Evolutionary conservation across 1,140 invertebrate genomes (phyloP), one percentile per base, ranked within the genome.

Genomic region (Manduca sexta): DNA sequence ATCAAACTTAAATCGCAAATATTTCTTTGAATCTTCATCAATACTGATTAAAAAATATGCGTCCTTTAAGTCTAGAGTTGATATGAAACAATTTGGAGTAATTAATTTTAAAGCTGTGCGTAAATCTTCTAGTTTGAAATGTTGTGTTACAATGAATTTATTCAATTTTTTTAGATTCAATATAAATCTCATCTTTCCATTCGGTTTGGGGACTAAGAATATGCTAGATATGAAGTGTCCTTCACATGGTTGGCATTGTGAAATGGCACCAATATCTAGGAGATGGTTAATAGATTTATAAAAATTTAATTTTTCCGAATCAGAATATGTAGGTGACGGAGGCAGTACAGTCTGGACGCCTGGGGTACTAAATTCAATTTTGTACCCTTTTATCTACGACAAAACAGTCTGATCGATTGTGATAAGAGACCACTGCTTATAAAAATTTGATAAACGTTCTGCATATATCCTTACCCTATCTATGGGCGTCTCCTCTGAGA

Each of bases 111-210:
- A 21, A 14, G 39, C 48, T 10, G 50, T 56, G 6, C 59, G 37
- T 7, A 50, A 13, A 42, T 53, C 53, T 17, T 59, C 49, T 13
- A 59, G 17, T 41, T 58, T 59, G 45, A 63, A 58, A 21, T 60
- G 46, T 7, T 26, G 8, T 2, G 43, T 35, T 15, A n/a, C 5
- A 13, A 56, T 43, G 31, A 49, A 43, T 16, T 56, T 52, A 50
- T 60, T 60, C 18, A 60, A 38, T 1, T 31, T 14, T 37, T 60
- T 54, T 34, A 59, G 17, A 45, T 51, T 51, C 5, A 59, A n/a
- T 29, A 30, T 12, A 42, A 42, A 42, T 3, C 40, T 16, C 5
- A 29, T 16, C 13, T 42, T 29, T 30, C 40, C 21, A 12, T 42
- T 42, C 7, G 12, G 4, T 29, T 42, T 42, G 13, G 18, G 40